These are phyloP conservation scores for Pocillopora grandis DNA, from an alignment of 92 coral and sea anemone species.

Conservation along the genomic window DNA sequence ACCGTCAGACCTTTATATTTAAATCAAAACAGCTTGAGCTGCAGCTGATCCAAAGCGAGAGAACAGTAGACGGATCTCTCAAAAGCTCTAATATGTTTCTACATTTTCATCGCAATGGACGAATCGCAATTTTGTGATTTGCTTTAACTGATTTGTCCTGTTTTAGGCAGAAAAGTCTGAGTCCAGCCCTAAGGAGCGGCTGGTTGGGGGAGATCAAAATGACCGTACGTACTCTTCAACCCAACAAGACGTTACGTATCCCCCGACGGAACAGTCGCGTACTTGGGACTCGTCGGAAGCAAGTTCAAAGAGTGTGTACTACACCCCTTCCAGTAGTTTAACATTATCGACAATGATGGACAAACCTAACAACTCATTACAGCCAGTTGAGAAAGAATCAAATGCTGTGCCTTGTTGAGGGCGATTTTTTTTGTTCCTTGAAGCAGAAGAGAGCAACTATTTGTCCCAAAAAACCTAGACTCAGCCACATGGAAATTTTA, in stretches of 20 bases:
- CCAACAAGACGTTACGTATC: background rate
- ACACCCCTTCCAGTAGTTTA: constrained; percentile 31
- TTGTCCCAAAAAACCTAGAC: no score
- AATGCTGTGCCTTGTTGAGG: background rate
- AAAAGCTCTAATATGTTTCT: no score
- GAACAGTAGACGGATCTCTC: no score
- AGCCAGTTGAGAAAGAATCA: background rate
- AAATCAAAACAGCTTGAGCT: no score
- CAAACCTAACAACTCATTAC: background rate
- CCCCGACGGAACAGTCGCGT: background rate
- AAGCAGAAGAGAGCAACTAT: no score
- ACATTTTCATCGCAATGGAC: no score
- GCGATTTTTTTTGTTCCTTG: background rate
- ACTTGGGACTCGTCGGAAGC: constrained; percentile 3
- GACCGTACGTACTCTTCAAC: constrained; percentile 18
- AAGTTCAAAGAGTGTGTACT: constrained; percentile 30
- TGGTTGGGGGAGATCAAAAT: background rate
- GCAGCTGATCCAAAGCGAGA: no score
- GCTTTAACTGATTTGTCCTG: background rate
- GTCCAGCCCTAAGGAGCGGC: constrained; percentile 15
- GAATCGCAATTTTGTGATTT: no score
- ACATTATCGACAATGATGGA: background rate
- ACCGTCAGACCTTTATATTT: no score
- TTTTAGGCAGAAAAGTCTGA: constrained; percentile 8
- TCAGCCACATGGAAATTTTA: no score